Conservation (phyloP, 2,888 invertebrate genomes). For the Ochropleura leucogaster region DNA sequence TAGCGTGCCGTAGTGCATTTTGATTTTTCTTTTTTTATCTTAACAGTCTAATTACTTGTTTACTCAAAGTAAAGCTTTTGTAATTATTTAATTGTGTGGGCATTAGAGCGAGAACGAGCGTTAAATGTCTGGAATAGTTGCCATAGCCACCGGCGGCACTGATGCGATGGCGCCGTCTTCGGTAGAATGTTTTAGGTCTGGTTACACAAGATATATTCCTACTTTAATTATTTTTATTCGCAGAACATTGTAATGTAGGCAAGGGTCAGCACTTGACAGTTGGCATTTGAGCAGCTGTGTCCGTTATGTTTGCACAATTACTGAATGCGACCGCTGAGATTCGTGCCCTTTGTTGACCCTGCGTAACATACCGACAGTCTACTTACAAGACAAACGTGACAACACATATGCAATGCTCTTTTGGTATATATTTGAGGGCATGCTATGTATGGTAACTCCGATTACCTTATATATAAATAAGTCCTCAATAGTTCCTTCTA, state of each 20-base stretch:
- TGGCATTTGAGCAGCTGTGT: constrained; percentile 42
- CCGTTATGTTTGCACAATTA: constrained; percentile 65
- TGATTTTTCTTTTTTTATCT: constrained; percentile 40
- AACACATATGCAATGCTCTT: constrained; percentile 35
- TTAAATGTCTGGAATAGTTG: constrained; percentile 45
- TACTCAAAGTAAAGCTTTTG: constrained; percentile 52
- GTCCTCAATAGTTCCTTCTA: background rate
- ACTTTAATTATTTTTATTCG: constrained; percentile 38
- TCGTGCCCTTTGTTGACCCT: constrained; percentile 63
- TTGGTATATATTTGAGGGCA: constrained; percentile 24
- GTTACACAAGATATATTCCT: constrained; percentile 20
- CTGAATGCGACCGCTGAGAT: constrained; percentile 54
- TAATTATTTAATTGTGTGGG: constrained; percentile 52
- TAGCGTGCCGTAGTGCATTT: constrained; percentile 43
- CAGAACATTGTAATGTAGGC: constrained; percentile 39
- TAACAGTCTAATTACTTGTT: constrained; percentile 58
- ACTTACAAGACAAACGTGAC: constrained; percentile 54
- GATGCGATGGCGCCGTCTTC: constrained; percentile 18
- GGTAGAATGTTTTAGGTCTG: constrained; percentile 34
- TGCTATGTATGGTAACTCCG: background rate
- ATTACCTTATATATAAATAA: background rate
- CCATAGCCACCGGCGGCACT: constrained; percentile 15
- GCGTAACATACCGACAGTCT: constrained; percentile 55
- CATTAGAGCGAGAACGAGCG: constrained; percentile 43
- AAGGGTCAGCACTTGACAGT: constrained; percentile 49